These are phyloP conservation scores for Danio kyathit DNA, from an alignment of 2,797 vertebrate species.

Conservation along the genomic window DNA sequence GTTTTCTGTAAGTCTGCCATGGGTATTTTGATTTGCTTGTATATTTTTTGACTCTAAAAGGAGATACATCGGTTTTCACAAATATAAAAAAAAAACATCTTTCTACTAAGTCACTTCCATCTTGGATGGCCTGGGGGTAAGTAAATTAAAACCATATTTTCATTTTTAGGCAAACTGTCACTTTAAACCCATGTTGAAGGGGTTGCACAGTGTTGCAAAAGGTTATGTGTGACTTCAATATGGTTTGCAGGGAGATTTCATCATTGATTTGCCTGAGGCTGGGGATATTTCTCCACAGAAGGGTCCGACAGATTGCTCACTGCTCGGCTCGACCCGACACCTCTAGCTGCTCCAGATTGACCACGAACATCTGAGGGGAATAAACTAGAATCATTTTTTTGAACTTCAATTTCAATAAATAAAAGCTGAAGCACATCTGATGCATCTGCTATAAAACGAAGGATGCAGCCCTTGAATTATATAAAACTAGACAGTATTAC, in stretches of 20 bases:
- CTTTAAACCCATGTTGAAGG: neutral
- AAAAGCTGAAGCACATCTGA: neutral
- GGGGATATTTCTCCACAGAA: conserved; percentile 13
- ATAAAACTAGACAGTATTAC: neutral
- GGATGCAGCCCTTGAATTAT: neutral
- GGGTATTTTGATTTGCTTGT: too few relatives aligned
- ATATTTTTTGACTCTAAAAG: too few relatives aligned
- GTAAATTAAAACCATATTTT: too few relatives aligned
- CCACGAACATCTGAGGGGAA: conserved; percentile 51
- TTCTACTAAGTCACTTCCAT: too few relatives aligned
- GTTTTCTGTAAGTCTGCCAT: too few relatives aligned
- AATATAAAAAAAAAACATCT: too few relatives aligned
- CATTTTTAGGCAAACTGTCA: too few relatives aligned
- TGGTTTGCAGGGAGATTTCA: conserved; percentile 4
- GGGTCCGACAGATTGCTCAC: conserved; percentile 5
- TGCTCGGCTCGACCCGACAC: neutral
- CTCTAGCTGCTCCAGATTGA: conserved; percentile 22
- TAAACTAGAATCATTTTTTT: conserved; percentile 52
- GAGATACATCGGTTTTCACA: too few relatives aligned
- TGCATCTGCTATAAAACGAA: neutral
- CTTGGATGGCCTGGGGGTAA: too few relatives aligned
- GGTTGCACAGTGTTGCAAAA: neutral
- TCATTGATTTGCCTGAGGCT: conserved; percentile 26
- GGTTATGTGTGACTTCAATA: conserved; percentile 1
- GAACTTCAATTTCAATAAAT: conserved; percentile 64